phyloP scores from a whole-genome alignment of 2,888 invertebrate genomes.

The Disparrhopalites patrizii region DNA sequence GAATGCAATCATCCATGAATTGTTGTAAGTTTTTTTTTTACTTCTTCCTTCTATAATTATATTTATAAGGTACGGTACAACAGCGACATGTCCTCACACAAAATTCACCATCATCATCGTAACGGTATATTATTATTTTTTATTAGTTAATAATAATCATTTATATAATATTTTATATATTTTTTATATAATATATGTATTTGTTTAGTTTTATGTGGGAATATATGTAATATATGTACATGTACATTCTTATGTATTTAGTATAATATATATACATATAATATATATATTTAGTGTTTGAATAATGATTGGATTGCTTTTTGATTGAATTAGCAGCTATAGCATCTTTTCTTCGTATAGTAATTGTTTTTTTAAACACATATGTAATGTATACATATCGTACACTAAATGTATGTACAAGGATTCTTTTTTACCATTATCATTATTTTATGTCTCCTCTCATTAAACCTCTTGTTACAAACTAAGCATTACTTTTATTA shows the following conservation, averaged over 20 bases:
- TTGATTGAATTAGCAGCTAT: constrained; percentile 12
- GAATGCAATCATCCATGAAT: constrained; percentile 2
- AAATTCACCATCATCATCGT: neutral
- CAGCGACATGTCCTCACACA: constrained; percentile 17
- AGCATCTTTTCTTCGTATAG: neutral
- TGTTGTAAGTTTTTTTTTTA: constrained; percentile 5
- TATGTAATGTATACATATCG: too few relatives aligned
- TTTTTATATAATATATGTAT: too few relatives aligned
- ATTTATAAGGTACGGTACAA: constrained; percentile 21
- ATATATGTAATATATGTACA: too few relatives aligned
- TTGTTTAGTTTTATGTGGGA: too few relatives aligned
- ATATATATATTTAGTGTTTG: too few relatives aligned
- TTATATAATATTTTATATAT: neutral
- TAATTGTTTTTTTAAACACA: neutral
- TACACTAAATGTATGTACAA: too few relatives aligned
- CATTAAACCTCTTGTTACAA: too few relatives aligned
- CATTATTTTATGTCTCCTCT: too few relatives aligned
- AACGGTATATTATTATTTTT: neutral
- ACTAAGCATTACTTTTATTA: too few relatives aligned
- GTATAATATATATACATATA: too few relatives aligned
- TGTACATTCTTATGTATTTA: too few relatives aligned
- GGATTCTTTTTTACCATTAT: too few relatives aligned
- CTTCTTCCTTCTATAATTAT: neutral
- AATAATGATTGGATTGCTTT: constrained; percentile 15
- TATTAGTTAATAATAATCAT: neutral